phyloP scores from a whole-genome alignment of 2,113 vertebrate genomes.

The Cyprinodon tularosa region DNA sequence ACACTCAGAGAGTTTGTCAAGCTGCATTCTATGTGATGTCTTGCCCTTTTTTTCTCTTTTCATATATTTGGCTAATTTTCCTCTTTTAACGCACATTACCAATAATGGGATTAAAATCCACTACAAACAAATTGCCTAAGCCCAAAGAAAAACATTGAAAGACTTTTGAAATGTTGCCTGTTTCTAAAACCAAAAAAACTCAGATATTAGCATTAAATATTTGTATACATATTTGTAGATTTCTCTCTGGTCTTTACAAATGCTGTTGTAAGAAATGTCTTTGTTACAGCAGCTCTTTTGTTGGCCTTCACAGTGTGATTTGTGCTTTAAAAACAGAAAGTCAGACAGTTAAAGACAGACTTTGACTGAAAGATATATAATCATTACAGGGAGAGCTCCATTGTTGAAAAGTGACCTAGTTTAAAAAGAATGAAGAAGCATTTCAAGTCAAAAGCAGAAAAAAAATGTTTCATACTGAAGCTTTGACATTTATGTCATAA shows the following conservation, averaged over 20 bases:
- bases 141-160: too few relatives aligned
- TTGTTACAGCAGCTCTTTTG: background rate
- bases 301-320: background rate
- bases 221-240: too few relatives aligned
- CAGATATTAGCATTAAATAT: too few relatives aligned
- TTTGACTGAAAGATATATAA: conserved; percentile 21
- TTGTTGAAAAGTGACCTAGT: conserved; percentile 12
- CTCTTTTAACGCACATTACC: too few relatives aligned
- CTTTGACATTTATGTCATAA: conserved; percentile 26
- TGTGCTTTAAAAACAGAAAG: background rate
- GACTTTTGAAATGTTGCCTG: background rate
- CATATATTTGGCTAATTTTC: too few relatives aligned
- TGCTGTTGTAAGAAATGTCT: background rate
- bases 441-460: conserved; percentile 27
- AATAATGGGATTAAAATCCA: too few relatives aligned
- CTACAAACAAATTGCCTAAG: too few relatives aligned
- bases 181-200: too few relatives aligned
- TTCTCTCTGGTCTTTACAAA: background rate
- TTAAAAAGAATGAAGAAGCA: conserved; percentile 28
- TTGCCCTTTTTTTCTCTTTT: too few relatives aligned
- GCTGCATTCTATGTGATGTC: too few relatives aligned
- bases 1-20: too few relatives aligned
- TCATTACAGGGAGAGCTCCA: background rate
- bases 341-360: conserved; percentile 13
- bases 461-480: conserved; percentile 12